Evolutionary conservation across 1,140 invertebrate genomes (phyloP), one percentile per base, ranked within the genome.

Genomic region (Chironomus striatipennis): DNA sequence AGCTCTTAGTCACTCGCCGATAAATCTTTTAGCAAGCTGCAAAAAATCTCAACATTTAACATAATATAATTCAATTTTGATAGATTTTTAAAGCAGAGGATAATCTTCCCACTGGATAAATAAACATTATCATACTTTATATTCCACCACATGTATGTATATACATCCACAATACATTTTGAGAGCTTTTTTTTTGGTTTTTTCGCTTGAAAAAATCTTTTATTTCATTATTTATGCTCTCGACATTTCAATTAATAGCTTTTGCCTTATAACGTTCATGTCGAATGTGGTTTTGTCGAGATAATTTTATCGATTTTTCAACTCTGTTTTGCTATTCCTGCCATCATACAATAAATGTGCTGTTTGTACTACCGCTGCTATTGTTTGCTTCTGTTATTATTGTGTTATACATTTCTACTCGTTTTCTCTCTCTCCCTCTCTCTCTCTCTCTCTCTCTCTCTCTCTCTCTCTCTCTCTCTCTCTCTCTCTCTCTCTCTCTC

Each of bases 301-400:
- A 57, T 57, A 57, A 57, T 57, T 57, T 57, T 57, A 57, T 57
- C 47, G 47, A 57, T 57, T 57, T 57, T 57, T 57, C 47, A 57
- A 57, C 47, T 57, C 47, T 57, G 12, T 57, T 57, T 57, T 57
- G 47, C 47, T 57, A 57, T 57, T 57, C 47, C 47, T 57, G 47
- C 47, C 47, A 57, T 57, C 47, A 57, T 57, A 57, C 47, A n/a
- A 57, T 57, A 57, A 57, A n/a, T 57, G 47, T 57, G 15, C 43
- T 47, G 43, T 15, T 12, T n/a, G 47, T 57, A 57, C n/a, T 57
- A 34, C 24, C 24, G 24, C 24, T 57, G 47, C 47, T 57, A n/a
- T 12, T 57, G 12, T 12, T 5, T 57, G 47, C 47, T 57, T 57
- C 9, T 57, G 47, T 57, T 57, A 57, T 57, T 57, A n/a, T 57